Evolutionary conservation across 1,140 invertebrate genomes (phyloP).

Genomic region (Drosophila equinoxialis): DNA sequence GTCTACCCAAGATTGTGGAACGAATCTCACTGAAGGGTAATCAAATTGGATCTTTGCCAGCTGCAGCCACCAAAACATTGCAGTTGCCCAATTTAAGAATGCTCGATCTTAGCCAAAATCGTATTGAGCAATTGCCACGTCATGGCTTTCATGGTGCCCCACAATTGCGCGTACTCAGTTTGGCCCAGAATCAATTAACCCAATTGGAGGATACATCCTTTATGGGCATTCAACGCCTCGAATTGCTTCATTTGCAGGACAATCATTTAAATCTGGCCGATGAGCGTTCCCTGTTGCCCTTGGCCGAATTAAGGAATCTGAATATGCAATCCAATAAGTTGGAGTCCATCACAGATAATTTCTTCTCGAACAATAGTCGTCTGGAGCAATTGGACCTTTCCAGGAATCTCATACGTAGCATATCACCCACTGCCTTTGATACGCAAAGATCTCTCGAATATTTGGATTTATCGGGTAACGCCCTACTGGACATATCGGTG

Average conservation of each 20-base stretch:
- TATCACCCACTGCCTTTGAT: conserved; percentile 87
- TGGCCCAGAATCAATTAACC: conserved; percentile 91
- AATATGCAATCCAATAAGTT: conserved; percentile 91
- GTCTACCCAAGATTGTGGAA: conserved; percentile 90
- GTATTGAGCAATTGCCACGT: conserved; percentile 87
- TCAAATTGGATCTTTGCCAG: conserved; percentile 87
- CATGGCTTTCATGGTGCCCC: conserved; percentile 87
- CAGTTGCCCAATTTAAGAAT: conserved; percentile 88
- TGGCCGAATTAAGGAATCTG: conserved; percentile 87
- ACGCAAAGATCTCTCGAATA: conserved; percentile 88
- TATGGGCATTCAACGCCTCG: conserved; percentile 87
- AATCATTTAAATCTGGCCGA: conserved; percentile 89
- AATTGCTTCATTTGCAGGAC: conserved; percentile 89
- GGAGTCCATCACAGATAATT: conserved; percentile 87
- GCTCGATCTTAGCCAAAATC: conserved; percentile 91
- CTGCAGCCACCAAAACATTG: conserved; percentile 86
- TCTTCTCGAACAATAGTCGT: conserved; percentile 87
- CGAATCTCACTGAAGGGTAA: conserved; percentile 90
- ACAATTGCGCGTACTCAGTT: conserved; percentile 88
- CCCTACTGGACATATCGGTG: conserved; percentile 88
- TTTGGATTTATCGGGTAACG: conserved; percentile 91
- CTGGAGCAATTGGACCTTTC: conserved; percentile 89
- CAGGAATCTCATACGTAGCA: conserved; percentile 89
- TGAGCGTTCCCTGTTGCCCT: conserved; percentile 87
- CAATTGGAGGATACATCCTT: conserved; percentile 88